Conservation (phyloP, 2,113 vertebrate genomes). For the Hyperoodon ampullatus region DNA sequence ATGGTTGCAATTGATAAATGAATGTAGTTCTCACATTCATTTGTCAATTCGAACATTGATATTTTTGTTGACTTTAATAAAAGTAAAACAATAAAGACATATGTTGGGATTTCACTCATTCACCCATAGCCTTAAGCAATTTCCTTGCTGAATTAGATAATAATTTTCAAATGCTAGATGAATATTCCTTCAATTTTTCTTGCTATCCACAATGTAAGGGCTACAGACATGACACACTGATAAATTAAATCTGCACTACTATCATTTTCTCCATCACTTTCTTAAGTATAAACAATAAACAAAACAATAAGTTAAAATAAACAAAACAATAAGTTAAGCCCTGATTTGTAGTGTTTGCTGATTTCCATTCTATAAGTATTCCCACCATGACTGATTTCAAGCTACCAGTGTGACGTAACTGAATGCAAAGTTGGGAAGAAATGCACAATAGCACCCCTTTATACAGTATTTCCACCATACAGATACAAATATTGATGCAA, state of each 20-base stretch:
- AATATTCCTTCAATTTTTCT: neutral
- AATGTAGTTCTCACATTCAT: neutral
- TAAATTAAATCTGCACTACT: slow-evolving; percentile 20
- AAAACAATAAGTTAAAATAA: slow-evolving; percentile 36
- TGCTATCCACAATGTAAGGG: neutral
- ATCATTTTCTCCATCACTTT: slow-evolving; percentile 1
- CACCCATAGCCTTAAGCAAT: neutral
- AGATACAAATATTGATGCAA: neutral
- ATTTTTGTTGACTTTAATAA: slow-evolving; percentile 40
- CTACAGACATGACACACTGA: neutral
- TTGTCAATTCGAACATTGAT: neutral
- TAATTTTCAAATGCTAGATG: slow-evolving; percentile 45
- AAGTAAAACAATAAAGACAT: slow-evolving; percentile 44
- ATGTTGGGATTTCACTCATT: neutral
- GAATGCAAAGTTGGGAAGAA: slow-evolving; percentile 1
- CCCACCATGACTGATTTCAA: slow-evolving; percentile 1
- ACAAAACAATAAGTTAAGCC: slow-evolving; percentile 13
- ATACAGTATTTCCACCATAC: neutral
- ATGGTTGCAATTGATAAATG: neutral
- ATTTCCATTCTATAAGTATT: neutral
- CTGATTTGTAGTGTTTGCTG: slow-evolving; percentile 25
- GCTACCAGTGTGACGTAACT: neutral
- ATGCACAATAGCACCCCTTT: neutral
- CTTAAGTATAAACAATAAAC: neutral
- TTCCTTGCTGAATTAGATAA: slow-evolving; percentile 40